phyloP scores from a whole-genome alignment of 23 tunicate genomes.

The Phallusia fumigata region DNA sequence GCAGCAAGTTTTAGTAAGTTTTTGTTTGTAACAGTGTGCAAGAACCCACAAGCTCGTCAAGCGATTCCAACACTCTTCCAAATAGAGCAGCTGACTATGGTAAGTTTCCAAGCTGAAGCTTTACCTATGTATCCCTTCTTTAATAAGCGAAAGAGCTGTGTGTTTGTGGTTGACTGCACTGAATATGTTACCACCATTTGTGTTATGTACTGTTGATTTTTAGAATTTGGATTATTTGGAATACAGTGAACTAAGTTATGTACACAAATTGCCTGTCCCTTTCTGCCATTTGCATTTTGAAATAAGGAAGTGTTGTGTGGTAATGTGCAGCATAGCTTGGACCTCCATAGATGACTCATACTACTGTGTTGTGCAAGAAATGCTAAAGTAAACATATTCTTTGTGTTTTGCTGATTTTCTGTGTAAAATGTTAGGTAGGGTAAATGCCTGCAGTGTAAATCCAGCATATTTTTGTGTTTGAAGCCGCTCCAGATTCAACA shows the following conservation, averaged over 20 bases:
- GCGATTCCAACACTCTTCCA: not conserved
- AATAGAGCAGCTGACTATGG: constrained; percentile 1
- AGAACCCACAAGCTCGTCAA: not conserved
- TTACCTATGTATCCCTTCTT: too few relatives aligned
- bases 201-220: too few relatives aligned
- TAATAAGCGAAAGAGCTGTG: too few relatives aligned
- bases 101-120: not conserved
- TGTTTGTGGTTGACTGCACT: too few relatives aligned
- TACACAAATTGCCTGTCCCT: too few relatives aligned
- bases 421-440: not conserved
- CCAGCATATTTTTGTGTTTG: not conserved
- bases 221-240: too few relatives aligned
- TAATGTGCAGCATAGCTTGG: not conserved
- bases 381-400: not conserved
- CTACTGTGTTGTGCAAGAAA: not conserved
- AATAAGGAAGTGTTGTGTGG: not conserved
- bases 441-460: not conserved
- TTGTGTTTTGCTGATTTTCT: not conserved
- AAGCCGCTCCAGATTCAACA: constrained; percentile 38
- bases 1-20: too few relatives aligned
- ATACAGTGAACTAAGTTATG: too few relatives aligned
- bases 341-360: not conserved
- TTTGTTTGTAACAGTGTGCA: not conserved
- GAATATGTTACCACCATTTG: too few relatives aligned
- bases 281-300: not conserved